These are phyloP conservation scores for Etheostoma nigrum DNA, from an alignment of 2,797 vertebrate genomes.

Conservation along the genomic window DNA sequence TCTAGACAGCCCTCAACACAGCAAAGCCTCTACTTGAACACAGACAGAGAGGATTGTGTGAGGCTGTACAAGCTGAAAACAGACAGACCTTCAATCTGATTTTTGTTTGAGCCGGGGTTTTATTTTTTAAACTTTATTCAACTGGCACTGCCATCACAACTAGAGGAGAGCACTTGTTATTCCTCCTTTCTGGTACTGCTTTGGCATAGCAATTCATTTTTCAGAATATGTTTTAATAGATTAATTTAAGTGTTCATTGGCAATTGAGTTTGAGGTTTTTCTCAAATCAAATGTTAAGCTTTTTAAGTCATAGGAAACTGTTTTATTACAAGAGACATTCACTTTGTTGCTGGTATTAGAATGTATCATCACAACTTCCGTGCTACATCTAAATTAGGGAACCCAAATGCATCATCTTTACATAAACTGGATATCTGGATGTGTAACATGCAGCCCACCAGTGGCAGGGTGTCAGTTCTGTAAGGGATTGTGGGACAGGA, in stretches of 20 bases:
- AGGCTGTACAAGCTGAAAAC: not conserved
- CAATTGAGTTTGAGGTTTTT: conserved; percentile 2
- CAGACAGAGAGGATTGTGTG: not conserved
- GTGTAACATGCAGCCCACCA: conserved; percentile 14
- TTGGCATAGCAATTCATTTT: not conserved
- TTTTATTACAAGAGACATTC: not conserved
- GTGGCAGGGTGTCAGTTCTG: conserved; percentile 7
- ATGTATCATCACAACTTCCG: conserved; percentile 6
- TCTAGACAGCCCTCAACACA: not conserved
- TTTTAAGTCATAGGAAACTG: not conserved
- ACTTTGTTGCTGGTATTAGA: not conserved
- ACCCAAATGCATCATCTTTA: conserved; percentile 15
- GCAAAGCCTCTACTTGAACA: conserved; percentile 14
- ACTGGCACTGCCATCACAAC: conserved; percentile 24
- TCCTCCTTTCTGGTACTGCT: not conserved
- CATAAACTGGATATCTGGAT: conserved; percentile 22
- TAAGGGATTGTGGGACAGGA: conserved; percentile 21
- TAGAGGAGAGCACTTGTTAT: not conserved
- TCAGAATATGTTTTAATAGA: not conserved
- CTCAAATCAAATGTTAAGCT: not conserved
- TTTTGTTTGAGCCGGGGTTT: conserved; percentile 14
- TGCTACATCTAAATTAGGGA: conserved; percentile 9
- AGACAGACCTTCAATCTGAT: conserved; percentile 10
- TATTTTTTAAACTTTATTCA: conserved; percentile 1
- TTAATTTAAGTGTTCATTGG: not conserved